Base-by-base conservation (phyloP, 2,113 vertebrate genomes). In the Etheostoma spectabile region DNA sequence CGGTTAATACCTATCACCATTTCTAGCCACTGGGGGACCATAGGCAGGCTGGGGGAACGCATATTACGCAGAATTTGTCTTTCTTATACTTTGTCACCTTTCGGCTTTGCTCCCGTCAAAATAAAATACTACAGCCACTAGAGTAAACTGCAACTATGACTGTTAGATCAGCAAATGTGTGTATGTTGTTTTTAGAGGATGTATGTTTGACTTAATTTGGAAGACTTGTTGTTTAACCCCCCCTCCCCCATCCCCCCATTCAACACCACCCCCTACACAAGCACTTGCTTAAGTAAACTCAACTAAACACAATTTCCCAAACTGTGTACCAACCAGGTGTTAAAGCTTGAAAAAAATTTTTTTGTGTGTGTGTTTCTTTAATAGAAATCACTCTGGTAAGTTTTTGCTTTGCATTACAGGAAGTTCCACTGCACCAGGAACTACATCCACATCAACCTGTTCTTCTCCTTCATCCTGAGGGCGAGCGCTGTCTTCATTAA, bases 361-460 rank as follows among this genome's bases (percentile, higher is more conserved):
- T 30, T 35, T 35, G 1, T 35, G 6, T 35, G 35, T 18, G 45
- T 49, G 27, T 35, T 52, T 67, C 18, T 27, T 52, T 15, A n/a
- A 3, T 27, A 15, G 16, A 60, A 7, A 59, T 72, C 16, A 1
- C 14, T 51, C 15, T 27, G 8, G 1, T 12, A 65, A n/a, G 4
- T 2, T 0, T 38, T 30, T 16, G 10, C 19, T 62, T 13, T 71
- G 13, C 24, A 76, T 49, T 45, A 0, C 79, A 97, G 97, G 90
- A 97, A 97, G 89, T 96, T 97, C 53, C 96, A 96, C 77, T 97
- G 97, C 80, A 96, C 96, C 89, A 96, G 96, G 75, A 97, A 97
- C 78, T 97, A 96, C 89, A 97, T 97, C 87, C 97, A 97, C 91
- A 95, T 97, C 75, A 96, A 97, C 89, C 94, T 97, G 53, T 97